These are phyloP conservation scores for Pollenia griseotomentosa DNA, from an alignment of 2,888 invertebrate genomes.

Conservation along the genomic window DNA sequence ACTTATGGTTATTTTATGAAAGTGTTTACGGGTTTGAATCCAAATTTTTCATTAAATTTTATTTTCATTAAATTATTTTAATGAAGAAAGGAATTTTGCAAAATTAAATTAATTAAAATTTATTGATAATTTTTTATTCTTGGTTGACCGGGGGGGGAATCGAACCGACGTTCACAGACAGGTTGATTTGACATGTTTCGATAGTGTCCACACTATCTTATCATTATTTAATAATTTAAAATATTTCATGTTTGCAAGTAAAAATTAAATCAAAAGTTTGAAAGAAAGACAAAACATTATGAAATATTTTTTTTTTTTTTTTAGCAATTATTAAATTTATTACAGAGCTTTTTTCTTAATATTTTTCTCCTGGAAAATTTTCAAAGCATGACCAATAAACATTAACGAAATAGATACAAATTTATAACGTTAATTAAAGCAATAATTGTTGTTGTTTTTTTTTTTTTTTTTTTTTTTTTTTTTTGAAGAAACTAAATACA, in stretches of 20 bases:
- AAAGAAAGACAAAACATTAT: slow-evolving; percentile 12
- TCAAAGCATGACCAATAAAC: slow-evolving; percentile 38
- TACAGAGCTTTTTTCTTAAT: not conserved
- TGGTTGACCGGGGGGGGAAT: too few relatives aligned
- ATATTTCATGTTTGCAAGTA: not conserved
- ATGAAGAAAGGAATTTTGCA: too few relatives aligned
- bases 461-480: not conserved
- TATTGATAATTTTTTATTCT: too few relatives aligned
- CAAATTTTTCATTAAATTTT: too few relatives aligned
- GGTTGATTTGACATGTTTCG: too few relatives aligned
- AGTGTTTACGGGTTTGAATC: too few relatives aligned
- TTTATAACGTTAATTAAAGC: not conserved
- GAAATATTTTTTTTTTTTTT: slow-evolving; percentile 27
- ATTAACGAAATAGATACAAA: slow-evolving; percentile 20
- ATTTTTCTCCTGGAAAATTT: not conserved
- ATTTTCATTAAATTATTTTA: too few relatives aligned
- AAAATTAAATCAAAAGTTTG: not conserved
- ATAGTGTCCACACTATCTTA: too few relatives aligned
- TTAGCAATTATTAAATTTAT: slow-evolving; percentile 26
- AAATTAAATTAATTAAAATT: too few relatives aligned
- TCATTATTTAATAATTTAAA: not conserved
- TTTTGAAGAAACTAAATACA: slow-evolving; percentile 16
- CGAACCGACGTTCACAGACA: too few relatives aligned
- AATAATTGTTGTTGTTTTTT: not conserved
- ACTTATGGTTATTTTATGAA: too few relatives aligned